Conservation (phyloP, 2,113 vertebrate genomes). For the Tretioscincus oriximinensis region DNA sequence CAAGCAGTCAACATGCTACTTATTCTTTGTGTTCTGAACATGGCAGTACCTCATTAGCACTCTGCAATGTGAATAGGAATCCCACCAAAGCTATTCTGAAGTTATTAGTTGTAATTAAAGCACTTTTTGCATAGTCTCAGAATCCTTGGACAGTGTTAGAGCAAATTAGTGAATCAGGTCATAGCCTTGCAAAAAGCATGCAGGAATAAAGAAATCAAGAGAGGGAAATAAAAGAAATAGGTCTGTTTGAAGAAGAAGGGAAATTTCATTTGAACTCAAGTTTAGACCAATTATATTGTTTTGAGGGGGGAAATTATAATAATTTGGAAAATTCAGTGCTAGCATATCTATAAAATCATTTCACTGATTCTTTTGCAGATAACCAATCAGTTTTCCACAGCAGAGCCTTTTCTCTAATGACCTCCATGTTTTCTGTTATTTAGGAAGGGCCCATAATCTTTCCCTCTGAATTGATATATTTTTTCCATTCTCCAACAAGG, state of each 20-base stretch:
- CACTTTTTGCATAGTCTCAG: not conserved
- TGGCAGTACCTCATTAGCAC: not conserved
- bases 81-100: not conserved
- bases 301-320: not conserved
- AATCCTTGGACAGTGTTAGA: not conserved
- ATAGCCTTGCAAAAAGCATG: not conserved
- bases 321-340: not conserved
- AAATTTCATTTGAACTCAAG: not conserved
- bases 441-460: no score
- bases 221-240: not conserved
- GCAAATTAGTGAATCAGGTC: not conserved
- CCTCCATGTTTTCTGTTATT: no score
- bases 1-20: not conserved
- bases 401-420: no score
- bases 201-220: not conserved
- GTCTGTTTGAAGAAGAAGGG: not conserved
- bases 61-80: not conserved
- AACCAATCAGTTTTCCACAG: no score
- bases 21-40: not conserved
- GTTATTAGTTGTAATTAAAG: conserved; percentile 12
- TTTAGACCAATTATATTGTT: not conserved
- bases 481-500: no score
- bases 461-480: no score
- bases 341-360: no score
- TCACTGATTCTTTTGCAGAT: no score